Percentiles rank a stretch among this genome's conserved stretches.
These are phyloP conservation scores for Dione vanillae DNA, from an alignment of 2,888 invertebrate species.

Conservation along the genomic window DNA sequence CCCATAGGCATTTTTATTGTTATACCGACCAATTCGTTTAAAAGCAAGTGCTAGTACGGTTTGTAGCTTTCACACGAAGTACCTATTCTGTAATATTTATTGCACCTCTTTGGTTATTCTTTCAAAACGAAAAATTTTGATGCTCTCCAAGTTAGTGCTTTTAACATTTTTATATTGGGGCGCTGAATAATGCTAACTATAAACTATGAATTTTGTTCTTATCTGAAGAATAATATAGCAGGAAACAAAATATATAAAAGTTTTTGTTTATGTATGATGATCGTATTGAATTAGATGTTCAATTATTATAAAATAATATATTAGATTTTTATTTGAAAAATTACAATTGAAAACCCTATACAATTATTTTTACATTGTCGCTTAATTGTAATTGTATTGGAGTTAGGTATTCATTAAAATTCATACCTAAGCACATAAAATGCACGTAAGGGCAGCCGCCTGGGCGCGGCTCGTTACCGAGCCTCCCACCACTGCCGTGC, in stretches of 20 bases:
- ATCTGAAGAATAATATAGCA: background rate
- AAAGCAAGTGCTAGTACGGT: slow-evolving; percentile 78
- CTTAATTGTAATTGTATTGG: slow-evolving; percentile 64
- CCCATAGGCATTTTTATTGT: slow-evolving; percentile 81
- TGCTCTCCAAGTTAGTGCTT: slow-evolving; percentile 48
- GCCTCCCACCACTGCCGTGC: slow-evolving; percentile 56
- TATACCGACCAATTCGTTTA: slow-evolving; percentile 83
- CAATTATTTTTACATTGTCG: slow-evolving; percentile 44
- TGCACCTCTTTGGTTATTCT: slow-evolving; percentile 52
- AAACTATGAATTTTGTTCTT: background rate
- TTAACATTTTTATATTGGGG: background rate
- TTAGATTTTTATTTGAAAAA: slow-evolving; percentile 5
- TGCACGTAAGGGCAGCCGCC: slow-evolving; percentile 71
- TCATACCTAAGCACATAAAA: slow-evolving; percentile 67
- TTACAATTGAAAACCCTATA: slow-evolving; percentile 31
- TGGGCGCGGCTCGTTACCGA: slow-evolving; percentile 72
- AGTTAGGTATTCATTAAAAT: slow-evolving; percentile 68
- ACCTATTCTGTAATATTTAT: slow-evolving; percentile 79
- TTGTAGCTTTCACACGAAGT: slow-evolving; percentile 71
- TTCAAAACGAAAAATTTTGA: slow-evolving; percentile 58
- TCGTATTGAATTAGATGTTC: background rate
- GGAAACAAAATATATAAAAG: too few species aligned
- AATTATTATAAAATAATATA: background rate
- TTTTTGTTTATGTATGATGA: too few species aligned
- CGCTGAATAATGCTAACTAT: background rate